phyloP scores from a whole-genome alignment of 1,140 invertebrate species.

The Caenorhabditis elegans region WBcel235 BX284606.5:1935501-1936000 shows the following conservation, averaged over 20 bases:
- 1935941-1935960: too few relatives aligned
- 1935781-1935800: conserved; percentile 37
- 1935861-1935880: conserved; percentile 41
- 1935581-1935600: conserved; percentile 25
- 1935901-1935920: conserved; percentile 50
- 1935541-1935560: conserved; percentile 37
- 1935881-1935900: conserved; percentile 47
- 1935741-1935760: conserved; percentile 26
- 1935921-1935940: conserved; percentile 26
- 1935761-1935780: conserved; percentile 13
- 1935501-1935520: conserved; percentile 34
- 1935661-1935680: background rate
- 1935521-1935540: background rate
- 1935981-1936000: too few relatives aligned
- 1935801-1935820: conserved; percentile 51
- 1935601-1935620: conserved; percentile 36
- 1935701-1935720: conserved; percentile 41
- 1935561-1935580: conserved; percentile 22
- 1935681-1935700: background rate
- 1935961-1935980: too few relatives aligned
- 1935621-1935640: background rate
- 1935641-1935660: conserved; percentile 26
- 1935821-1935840: conserved; percentile 38
- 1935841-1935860: conserved; percentile 38
- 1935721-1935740: conserved; percentile 25